A percentile compares a stretch with the other conserved stretches of the same genome.
Conservation (phyloP, 2,797 vertebrate genomes). For the Tenualosa ilisha region DNA sequence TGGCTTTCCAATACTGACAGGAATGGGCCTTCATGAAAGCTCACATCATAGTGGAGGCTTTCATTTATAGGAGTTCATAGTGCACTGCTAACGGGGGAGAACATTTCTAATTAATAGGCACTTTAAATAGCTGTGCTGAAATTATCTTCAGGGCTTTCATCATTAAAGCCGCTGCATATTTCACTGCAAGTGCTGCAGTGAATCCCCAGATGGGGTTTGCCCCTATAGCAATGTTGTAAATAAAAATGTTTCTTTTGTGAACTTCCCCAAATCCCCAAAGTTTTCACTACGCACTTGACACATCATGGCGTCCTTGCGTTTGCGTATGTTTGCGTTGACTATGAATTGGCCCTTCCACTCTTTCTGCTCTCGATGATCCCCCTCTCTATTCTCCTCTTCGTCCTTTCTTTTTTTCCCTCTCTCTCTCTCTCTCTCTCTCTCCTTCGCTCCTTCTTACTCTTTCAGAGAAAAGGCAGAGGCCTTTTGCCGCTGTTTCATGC, state of each 20-base stretch:
- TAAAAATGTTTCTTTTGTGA: no score
- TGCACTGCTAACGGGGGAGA: not conserved
- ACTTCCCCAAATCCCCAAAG: no score
- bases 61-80: not conserved
- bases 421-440: not conserved
- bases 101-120: not conserved
- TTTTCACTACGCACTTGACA: no score
- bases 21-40: not conserved
- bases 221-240: not conserved
- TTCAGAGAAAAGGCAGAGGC: not conserved
- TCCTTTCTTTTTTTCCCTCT: not conserved
- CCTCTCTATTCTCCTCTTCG: not conserved
- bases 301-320: no score
- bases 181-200: not conserved
- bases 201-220: not conserved
- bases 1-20: not conserved
- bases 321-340: no score
- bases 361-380: no score
- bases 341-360: no score
- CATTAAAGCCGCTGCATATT: not conserved
- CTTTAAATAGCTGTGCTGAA: not conserved
- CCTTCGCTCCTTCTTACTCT: not conserved
- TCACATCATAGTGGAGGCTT: not conserved
- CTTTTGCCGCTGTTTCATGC: not conserved
- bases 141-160: not conserved